Evolutionary conservation across 2,797 vertebrate species (phyloP).

Genomic region (Acomys russatus): DNA sequence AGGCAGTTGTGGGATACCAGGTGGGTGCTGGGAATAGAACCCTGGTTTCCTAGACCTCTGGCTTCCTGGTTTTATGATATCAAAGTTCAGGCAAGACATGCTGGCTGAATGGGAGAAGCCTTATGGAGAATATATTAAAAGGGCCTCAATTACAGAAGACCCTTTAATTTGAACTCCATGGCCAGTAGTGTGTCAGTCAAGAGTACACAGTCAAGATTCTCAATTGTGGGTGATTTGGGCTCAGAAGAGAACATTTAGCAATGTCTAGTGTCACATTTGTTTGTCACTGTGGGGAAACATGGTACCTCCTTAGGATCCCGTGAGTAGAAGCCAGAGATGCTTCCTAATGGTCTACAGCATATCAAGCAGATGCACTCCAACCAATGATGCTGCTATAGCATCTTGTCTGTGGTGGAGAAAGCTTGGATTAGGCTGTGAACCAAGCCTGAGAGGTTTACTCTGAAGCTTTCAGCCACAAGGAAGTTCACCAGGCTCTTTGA

Average conservation of each 20-base stretch:
- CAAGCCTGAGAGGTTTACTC: background rate
- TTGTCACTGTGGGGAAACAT: too few relatives aligned
- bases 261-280: background rate
- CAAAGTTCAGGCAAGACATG: background rate
- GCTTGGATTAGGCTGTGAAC: background rate
- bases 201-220: background rate
- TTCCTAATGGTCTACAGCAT: background rate
- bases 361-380: background rate
- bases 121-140: background rate
- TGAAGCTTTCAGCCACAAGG: background rate
- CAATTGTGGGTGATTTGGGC: background rate
- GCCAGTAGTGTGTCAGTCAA: background rate
- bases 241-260: background rate
- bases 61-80: background rate
- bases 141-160: accelerated
- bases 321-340: background rate
- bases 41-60: background rate
- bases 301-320: background rate
- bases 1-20: background rate
- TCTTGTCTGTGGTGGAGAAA: background rate
- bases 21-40: background rate
- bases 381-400: background rate
- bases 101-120: background rate
- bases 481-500: background rate
- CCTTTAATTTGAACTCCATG: accelerated